phyloP scores from a whole-genome alignment of 2,797 vertebrate genomes.

The Mormyrops attenuatus region DNA sequence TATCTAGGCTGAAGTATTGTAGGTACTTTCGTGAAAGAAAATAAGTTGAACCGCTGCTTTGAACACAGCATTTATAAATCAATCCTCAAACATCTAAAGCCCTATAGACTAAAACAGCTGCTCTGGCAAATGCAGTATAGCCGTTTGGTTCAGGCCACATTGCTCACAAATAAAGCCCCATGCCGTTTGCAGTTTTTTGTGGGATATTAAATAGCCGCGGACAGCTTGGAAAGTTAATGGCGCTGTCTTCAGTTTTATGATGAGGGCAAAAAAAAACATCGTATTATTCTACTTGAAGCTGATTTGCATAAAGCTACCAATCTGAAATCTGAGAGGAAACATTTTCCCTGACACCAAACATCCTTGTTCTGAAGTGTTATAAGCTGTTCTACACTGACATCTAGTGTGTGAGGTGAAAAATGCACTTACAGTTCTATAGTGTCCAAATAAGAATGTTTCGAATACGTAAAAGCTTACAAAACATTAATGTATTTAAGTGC shows the following conservation, averaged over 20 bases:
- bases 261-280: neutral
- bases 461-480: neutral
- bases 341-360: neutral
- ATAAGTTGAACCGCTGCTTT: neutral
- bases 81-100: neutral
- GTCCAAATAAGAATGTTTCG: neutral
- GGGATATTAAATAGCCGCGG: neutral
- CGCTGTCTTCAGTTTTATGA: neutral
- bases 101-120: neutral
- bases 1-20: neutral
- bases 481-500: neutral
- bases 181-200: neutral
- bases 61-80: neutral
- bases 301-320: neutral
- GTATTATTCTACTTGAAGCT: neutral
- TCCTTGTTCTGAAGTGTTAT: neutral
- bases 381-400: constrained; percentile 6
- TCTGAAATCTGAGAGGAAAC: neutral
- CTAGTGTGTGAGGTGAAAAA: neutral
- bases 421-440: neutral
- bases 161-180: neutral
- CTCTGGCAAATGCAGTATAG: neutral
- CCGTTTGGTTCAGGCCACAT: neutral
- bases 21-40: neutral
- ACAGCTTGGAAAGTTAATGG: neutral